Conservation (phyloP, 1,140 invertebrate genomes). For the Lamellibrachia luymesi region DNA sequence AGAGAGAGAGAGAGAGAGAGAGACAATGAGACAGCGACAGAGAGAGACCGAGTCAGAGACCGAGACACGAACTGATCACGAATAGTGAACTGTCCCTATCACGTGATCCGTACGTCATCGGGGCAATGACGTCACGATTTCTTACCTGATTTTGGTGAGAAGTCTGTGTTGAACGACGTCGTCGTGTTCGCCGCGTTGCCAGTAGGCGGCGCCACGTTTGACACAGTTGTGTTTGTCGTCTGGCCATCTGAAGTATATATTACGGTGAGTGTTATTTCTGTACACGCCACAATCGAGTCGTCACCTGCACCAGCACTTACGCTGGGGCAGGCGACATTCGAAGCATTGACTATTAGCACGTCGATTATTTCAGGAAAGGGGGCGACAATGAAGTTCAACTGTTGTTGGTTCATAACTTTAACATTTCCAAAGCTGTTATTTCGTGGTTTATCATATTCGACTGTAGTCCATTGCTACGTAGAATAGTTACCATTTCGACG, state of each 20-base stretch:
- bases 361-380: not conserved
- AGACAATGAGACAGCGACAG: conserved; percentile 4
- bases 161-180: conserved; percentile 11
- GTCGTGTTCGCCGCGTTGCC: conserved; percentile 14
- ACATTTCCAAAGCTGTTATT: not conserved
- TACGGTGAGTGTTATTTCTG: not conserved
- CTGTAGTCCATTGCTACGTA: not conserved
- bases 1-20: not conserved
- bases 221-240: conserved; percentile 20
- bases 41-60: conserved; percentile 15
- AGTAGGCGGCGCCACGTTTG: conserved; percentile 7
- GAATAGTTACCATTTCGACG: not conserved
- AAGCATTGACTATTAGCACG: not conserved
- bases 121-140: conserved; percentile 21
- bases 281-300: not conserved
- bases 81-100: too few species aligned
- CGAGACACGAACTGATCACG: too few species aligned
- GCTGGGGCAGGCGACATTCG: not conserved
- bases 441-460: not conserved
- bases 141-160: conserved; percentile 15
- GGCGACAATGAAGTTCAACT: conserved; percentile 29
- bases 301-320: not conserved
- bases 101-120: not conserved
- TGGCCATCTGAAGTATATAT: conserved; percentile 18
- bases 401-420: conserved; percentile 43